Base-by-base conservation (phyloP, 2,888 invertebrate genomes). In the Dryomyza anilis region DNA sequence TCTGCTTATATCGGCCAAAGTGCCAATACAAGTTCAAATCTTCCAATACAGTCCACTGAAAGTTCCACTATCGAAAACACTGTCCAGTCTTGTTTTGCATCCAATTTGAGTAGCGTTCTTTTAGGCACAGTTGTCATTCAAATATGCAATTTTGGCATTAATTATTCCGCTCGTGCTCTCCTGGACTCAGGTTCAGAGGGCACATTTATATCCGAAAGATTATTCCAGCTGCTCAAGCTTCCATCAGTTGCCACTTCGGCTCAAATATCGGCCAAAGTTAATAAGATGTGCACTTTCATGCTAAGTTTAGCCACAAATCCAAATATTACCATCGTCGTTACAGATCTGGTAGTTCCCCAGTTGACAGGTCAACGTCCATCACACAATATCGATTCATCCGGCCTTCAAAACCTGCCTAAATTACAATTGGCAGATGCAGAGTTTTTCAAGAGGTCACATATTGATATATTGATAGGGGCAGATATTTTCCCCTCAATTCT, bases 101-200 rank as follows among this genome's bases (percentile, higher is more conserved):
- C 33, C 12, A 33, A 12, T 33, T 33, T 33, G 7, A 33, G 12
- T 8, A 33, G 33, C 33, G 33, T 33, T 33, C 12, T 33, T 8
- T 33, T 33, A 33, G 33, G 33, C 7, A 33, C 33, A 6, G 33
- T 6, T 8, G 33, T 33, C 7, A 33, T 33, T 8, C 33, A 33
- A 8, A 12, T 12, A 8, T 33, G 33, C 33, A 6, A 33, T 12
- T 12, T 33, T 33, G 33, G 33, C 61, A 25, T n/a, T 2, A 48
- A 3, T 0, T 65, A 62, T 39, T 53, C 45, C 27, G 64, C 59
- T 3, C 50, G 64, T 0, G 64, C 68, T 2, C 16, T 70, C n/a
- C 63, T 68, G 25, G 65, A 68, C 23, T 64, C 67, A 1, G 64
- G 68, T 1, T 67, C 64, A 14, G 66, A 69, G 14, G 64, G 39